Percentiles rank a stretch among this genome's conserved stretches.
phyloP scores from a whole-genome alignment of 1,140 invertebrate genomes.

The Drosophila ercepeae region DNA sequence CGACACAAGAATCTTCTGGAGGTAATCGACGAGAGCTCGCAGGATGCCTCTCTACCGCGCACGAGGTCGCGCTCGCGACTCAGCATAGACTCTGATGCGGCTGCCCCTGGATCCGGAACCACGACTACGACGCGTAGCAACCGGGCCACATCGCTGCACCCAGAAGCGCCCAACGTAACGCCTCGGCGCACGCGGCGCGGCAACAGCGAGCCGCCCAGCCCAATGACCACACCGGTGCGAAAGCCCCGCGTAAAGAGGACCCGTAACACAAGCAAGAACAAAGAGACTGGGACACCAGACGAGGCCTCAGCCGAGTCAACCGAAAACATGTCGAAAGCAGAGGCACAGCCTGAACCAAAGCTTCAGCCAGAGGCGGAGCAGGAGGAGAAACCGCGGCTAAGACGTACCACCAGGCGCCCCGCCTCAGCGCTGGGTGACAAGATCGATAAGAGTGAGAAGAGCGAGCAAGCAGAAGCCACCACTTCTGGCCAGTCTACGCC shows the following conservation, averaged over 20 bases:
- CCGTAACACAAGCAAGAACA: not conserved
- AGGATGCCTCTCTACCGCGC: not conserved
- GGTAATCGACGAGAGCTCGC: conserved; percentile 51
- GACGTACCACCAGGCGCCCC: conserved; percentile 5
- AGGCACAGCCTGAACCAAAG: too few species aligned
- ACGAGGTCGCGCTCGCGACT: conserved; percentile 59
- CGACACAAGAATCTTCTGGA: conserved; percentile 37
- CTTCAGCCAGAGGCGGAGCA: not conserved
- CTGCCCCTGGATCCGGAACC: not conserved
- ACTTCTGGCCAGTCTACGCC: not conserved
- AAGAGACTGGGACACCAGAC: not conserved
- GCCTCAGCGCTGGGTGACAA: not conserved
- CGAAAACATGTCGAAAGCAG: not conserved
- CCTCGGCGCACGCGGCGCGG: not conserved
- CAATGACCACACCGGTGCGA: not conserved
- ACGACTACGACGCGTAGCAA: not conserved
- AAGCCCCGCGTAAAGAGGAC: not conserved
- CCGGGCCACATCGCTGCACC: conserved; percentile 9
- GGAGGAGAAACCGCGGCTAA: not conserved
- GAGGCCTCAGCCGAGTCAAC: too few species aligned
- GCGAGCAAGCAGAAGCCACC: not conserved
- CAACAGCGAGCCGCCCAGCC: not conserved
- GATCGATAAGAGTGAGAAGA: not conserved
- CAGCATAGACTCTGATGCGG: conserved; percentile 12
- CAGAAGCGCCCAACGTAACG: not conserved